Evolutionary conservation across 2,888 invertebrate genomes (phyloP), one percentile per base, ranked within the genome.

Genomic region (Timandra comae): DNA sequence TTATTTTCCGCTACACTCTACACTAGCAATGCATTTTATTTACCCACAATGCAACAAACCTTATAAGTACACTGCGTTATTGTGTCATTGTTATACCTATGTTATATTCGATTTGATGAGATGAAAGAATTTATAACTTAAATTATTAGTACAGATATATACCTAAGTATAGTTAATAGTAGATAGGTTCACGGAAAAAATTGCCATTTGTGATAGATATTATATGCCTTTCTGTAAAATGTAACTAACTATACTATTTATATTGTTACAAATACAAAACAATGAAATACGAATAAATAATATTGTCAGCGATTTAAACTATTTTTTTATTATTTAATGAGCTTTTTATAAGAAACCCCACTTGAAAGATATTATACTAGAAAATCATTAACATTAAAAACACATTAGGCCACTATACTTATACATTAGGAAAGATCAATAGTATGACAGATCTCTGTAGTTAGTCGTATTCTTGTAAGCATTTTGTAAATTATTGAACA

Each of bases 121-220:
- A 16, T 16, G 16, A 16, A 6, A 16, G 16, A 16, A 16, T 16
- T 16, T 16, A 3, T 1, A 16, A 5, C 4, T 16, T 16, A 26
- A 26, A 26, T 26, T 7, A 26, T 26, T 7, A 26, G 12, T 12
- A 26, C 12, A 26, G 26, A 12, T 12, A 24, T 9, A 24, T 39
- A 41, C 32, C 30, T 35, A 32, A 27, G 21, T 31, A 35, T 33
- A 35, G 35, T 27, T 29, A 31, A 25, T 13, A 19, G 9, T 28
- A 33, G 12, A 20, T 27, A 39, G 12, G 36, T 35, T 29, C 35
- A 38, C 24, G 33, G 21, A 41, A 42, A 39, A 25, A 40, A 41
- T 44, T 43, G 44, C 39, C 46, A 46, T 44, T 49, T 41, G 42
- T 36, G 42, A 38, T 49, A 49, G 26, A 38, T 38, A 37, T 42